These are phyloP conservation scores for Australoheros facetus DNA, from an alignment of 2,797 vertebrate genomes.

Conservation along the genomic window DNA sequence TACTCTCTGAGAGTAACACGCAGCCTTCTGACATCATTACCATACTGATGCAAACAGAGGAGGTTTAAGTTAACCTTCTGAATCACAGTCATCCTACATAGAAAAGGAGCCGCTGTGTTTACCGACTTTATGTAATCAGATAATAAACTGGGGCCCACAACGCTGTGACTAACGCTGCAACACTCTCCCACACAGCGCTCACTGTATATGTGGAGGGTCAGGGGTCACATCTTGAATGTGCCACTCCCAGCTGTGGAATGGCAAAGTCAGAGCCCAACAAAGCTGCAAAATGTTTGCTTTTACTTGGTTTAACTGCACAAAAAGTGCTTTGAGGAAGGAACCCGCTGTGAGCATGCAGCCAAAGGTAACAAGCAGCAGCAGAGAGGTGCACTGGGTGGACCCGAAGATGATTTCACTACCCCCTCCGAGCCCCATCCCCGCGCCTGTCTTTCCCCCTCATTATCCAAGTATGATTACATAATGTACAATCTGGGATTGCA, in stretches of 20 bases:
- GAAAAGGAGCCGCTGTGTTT: slow-evolving; percentile 27
- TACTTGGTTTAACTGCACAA: not conserved
- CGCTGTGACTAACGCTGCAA: slow-evolving; percentile 50
- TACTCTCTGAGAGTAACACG: not conserved
- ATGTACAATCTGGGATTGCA: slow-evolving; percentile 66
- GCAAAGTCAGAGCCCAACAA: slow-evolving; percentile 14
- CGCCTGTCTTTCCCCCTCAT: slow-evolving; percentile 31
- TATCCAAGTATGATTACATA: slow-evolving; percentile 56
- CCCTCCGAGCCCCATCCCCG: not conserved
- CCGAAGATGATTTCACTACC: slow-evolving; percentile 27
- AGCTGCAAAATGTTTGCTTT: slow-evolving; percentile 32
- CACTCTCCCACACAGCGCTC: slow-evolving; percentile 35
- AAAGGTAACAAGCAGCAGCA: slow-evolving; percentile 50
- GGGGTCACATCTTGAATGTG: slow-evolving; percentile 51
- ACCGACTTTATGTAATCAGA: slow-evolving; percentile 50
- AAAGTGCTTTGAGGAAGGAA: not conserved
- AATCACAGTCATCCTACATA: slow-evolving; percentile 35
- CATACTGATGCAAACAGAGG: slow-evolving; percentile 18
- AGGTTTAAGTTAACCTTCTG: slow-evolving; percentile 19
- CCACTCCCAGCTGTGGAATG: slow-evolving; percentile 47
- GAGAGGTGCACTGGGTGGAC: slow-evolving; percentile 5
- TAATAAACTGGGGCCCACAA: slow-evolving; percentile 34
- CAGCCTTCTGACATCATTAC: slow-evolving; percentile 33
- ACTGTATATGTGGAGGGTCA: slow-evolving; percentile 25
- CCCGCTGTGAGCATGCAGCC: slow-evolving; percentile 16